phyloP scores from a whole-genome alignment of 2,113 vertebrate species.

The Cardinalis cardinalis region DNA sequence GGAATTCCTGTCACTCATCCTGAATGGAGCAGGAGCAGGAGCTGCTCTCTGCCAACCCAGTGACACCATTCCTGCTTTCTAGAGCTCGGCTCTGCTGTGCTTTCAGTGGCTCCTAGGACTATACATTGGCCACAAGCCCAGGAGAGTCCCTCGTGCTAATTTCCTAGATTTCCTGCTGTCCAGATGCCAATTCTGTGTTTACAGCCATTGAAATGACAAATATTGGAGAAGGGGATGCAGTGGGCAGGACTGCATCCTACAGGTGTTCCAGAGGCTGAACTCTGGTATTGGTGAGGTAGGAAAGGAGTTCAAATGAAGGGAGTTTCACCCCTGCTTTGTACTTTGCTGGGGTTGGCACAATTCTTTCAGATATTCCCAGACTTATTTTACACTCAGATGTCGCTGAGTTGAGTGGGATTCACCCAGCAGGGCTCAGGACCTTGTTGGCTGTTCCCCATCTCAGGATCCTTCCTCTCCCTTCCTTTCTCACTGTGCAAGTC shows the following conservation, averaged over 20 bases:
- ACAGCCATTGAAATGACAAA: background rate
- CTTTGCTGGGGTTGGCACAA: background rate
- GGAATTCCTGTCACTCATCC: background rate
- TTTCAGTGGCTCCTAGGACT: conserved; percentile 37
- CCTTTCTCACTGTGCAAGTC: background rate
- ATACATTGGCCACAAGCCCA: conserved; percentile 32
- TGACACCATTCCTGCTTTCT: conserved; percentile 16
- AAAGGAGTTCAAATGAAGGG: background rate
- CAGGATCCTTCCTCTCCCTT: background rate
- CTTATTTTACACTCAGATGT: background rate
- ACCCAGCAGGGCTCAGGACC: background rate
- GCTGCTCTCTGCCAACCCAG: background rate
- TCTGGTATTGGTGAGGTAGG: background rate
- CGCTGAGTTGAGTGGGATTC: background rate
- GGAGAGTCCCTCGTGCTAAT: conserved; percentile 35
- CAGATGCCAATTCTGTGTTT: conserved; percentile 45
- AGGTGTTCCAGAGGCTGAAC: background rate
- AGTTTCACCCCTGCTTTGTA: background rate
- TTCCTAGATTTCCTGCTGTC: conserved; percentile 55
- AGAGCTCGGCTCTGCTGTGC: background rate
- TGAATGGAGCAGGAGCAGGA: background rate
- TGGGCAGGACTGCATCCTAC: background rate
- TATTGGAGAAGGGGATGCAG: background rate
- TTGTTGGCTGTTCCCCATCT: background rate
- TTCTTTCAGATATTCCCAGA: background rate